These are phyloP conservation scores for Drosophila monieri DNA, from an alignment of 2,888 invertebrate genomes.

Conservation along the genomic window DNA sequence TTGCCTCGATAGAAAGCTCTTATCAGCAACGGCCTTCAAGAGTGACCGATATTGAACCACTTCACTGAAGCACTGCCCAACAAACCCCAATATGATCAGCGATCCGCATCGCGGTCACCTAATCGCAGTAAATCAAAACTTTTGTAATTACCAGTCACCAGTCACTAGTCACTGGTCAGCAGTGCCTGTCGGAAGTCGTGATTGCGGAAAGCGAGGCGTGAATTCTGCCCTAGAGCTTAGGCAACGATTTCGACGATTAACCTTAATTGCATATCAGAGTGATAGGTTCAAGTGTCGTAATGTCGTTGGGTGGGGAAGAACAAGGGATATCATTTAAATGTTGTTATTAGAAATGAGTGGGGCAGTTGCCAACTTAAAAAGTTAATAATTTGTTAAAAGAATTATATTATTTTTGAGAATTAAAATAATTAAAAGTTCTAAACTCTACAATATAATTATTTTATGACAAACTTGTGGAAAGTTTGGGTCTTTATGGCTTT, in stretches of 20 bases:
- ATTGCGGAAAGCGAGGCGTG: constrained; percentile 35
- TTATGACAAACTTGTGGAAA: too few species aligned
- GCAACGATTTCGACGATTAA: constrained; percentile 25
- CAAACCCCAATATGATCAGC: constrained; percentile 12
- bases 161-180: constrained; percentile 1
- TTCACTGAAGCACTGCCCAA: not conserved
- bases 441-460: too few species aligned
- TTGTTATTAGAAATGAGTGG: not conserved
- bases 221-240: constrained; percentile 28
- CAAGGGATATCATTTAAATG: not conserved
- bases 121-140: constrained; percentile 10
- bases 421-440: too few species aligned
- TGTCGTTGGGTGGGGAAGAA: not conserved
- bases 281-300: constrained; percentile 18
- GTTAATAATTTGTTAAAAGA: too few species aligned
- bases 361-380: too few species aligned
- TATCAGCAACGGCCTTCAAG: constrained; percentile 40
- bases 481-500: too few species aligned
- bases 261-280: constrained; percentile 39
- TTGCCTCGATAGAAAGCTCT: constrained; percentile 18
- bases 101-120: constrained; percentile 13
- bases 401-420: too few species aligned
- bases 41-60: constrained; percentile 46
- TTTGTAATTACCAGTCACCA: constrained; percentile 16
- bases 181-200: constrained; percentile 31